phyloP scores from a whole-genome alignment of 2,888 invertebrate genomes.

The Leucania comma region DNA sequence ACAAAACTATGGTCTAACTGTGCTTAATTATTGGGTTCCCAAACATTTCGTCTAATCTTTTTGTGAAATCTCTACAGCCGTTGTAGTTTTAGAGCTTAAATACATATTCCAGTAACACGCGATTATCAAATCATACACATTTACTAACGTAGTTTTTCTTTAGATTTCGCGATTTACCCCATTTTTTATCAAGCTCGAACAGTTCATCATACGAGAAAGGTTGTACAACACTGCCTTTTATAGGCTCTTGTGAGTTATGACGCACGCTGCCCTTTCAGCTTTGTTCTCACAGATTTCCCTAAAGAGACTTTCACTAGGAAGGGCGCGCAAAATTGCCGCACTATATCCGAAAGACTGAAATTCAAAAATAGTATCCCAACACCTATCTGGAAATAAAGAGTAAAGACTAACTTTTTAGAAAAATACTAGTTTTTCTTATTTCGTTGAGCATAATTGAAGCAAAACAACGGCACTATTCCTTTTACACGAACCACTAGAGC shows the following conservation, averaged over 20 bases:
- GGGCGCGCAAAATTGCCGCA: conserved; percentile 19
- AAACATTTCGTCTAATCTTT: conserved; percentile 20
- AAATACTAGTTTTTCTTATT: not conserved
- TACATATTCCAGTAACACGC: conserved; percentile 17
- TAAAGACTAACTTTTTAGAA: not conserved
- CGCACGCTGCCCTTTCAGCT: conserved; percentile 44
- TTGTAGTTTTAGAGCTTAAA: conserved; percentile 12
- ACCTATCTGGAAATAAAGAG: not conserved
- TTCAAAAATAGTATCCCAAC: not conserved
- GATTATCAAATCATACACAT: conserved; percentile 15
- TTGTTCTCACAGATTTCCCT: conserved; percentile 55
- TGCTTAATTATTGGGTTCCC: not conserved
- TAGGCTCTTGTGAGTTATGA: conserved; percentile 23
- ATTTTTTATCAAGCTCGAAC: not conserved
- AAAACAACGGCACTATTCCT: not conserved
- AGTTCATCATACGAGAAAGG: conserved; percentile 21
- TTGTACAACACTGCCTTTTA: conserved; percentile 17
- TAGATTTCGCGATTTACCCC: not conserved
- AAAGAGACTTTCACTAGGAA: conserved; percentile 42
- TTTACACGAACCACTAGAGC: not conserved
- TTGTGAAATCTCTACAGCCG: conserved; percentile 19
- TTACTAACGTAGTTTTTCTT: conserved; percentile 5
- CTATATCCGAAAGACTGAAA: conserved; percentile 25
- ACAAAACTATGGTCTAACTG: not conserved
- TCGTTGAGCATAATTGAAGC: not conserved